phyloP scores from a whole-genome alignment of 2,113 vertebrate genomes.

The Tachysurus vachellii region DNA sequence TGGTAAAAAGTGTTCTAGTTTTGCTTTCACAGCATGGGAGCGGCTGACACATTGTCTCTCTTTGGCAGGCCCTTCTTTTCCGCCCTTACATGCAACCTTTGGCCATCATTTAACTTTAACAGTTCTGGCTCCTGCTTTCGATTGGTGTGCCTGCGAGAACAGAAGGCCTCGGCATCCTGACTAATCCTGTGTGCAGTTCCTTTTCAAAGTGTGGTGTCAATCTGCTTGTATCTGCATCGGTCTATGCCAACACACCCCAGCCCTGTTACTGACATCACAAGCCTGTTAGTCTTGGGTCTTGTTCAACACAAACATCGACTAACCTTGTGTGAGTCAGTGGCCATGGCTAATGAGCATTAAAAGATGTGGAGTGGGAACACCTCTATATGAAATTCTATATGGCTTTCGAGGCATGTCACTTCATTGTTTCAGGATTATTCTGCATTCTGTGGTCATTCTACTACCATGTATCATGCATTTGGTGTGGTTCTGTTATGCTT shows the following conservation, averaged over 20 bases:
- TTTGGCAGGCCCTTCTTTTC: constrained; percentile 33
- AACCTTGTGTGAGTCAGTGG: constrained; percentile 17
- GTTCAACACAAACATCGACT: constrained; percentile 53
- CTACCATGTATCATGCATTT: background rate
- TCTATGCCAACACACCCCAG: background rate
- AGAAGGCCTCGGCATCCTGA: constrained; percentile 15
- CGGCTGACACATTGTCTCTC: constrained; percentile 36
- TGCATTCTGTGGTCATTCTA: background rate
- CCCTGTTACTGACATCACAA: constrained; percentile 39
- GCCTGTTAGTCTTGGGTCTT: constrained; percentile 42
- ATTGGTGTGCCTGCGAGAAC: background rate
- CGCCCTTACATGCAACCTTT: constrained; percentile 25
- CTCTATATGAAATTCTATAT: background rate
- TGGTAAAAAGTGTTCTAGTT: background rate
- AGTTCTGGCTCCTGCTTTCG: background rate
- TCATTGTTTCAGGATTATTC: background rate
- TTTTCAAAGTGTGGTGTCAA: constrained; percentile 35
- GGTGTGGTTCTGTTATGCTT: background rate
- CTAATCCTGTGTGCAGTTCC: constrained; percentile 17
- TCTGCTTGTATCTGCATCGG: constrained; percentile 1
- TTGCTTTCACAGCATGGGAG: constrained; percentile 26
- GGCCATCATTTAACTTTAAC: constrained; percentile 28
- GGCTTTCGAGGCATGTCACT: background rate
- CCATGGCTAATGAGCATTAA: constrained; percentile 31
- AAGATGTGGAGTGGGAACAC: constrained; percentile 21